phyloP scores from a whole-genome alignment of 2,113 vertebrate genomes.

The Thamnophis sirtalis region DNA sequence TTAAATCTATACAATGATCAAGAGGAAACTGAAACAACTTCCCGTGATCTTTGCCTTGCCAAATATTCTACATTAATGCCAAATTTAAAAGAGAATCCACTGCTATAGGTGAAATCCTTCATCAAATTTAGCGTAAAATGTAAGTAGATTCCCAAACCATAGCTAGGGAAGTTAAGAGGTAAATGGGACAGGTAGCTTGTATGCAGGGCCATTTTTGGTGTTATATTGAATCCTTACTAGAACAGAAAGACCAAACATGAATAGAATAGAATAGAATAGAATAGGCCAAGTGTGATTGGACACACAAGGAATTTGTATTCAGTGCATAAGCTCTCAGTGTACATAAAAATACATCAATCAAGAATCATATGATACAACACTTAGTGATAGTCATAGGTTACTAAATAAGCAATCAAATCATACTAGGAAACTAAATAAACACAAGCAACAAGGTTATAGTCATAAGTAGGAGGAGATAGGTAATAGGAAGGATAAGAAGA shows the following conservation, averaged over 20 bases:
- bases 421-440: no score
- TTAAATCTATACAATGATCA: constrained; percentile 25
- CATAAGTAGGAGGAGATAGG: no score
- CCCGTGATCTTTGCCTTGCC: constrained; percentile 22
- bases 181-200: not conserved
- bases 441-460: no score
- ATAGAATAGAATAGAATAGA: not conserved
- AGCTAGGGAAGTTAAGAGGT: not conserved
- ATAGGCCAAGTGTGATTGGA: no score
- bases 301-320: no score
- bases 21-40: constrained; percentile 30
- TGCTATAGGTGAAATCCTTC: constrained; percentile 27
- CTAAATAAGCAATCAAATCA: no score
- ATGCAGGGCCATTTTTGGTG: not conserved
- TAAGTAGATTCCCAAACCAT: not conserved
- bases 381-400: no score
- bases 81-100: constrained; percentile 32
- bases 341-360: no score
- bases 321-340: no score
- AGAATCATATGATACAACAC: no score
- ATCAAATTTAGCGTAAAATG: not conserved
- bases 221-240: not conserved
- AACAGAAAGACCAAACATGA: not conserved
- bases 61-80: constrained; percentile 29
- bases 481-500: no score